Evolutionary conservation across 2,113 vertebrate species (phyloP).

Genomic region (Notechis scutatus): DNA sequence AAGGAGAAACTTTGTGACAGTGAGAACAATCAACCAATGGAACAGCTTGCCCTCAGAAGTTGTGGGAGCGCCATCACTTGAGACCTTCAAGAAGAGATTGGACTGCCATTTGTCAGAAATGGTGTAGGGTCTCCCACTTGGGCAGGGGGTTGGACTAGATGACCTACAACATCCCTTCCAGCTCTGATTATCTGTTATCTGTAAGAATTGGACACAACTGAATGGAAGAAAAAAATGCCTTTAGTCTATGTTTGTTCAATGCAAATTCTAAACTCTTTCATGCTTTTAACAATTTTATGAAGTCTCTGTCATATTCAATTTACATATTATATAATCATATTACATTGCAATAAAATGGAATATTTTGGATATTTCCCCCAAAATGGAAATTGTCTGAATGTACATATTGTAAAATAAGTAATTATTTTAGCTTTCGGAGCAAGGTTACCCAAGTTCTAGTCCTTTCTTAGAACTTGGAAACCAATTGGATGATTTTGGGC

Average conservation of each 20-base stretch:
- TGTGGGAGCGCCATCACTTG: too few relatives aligned
- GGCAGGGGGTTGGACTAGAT: too few relatives aligned
- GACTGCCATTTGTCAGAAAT: too few relatives aligned
- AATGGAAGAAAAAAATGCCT: background rate
- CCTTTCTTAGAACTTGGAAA: background rate
- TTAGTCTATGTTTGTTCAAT: background rate
- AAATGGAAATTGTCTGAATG: background rate
- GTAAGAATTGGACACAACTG: too few relatives aligned
- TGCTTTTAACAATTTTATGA: background rate
- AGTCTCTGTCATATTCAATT: background rate
- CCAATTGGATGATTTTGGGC: background rate
- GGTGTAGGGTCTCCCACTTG: too few relatives aligned
- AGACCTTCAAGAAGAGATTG: too few relatives aligned
- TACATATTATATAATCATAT: background rate
- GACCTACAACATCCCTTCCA: too few relatives aligned
- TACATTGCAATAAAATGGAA: background rate
- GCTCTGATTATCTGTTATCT: too few relatives aligned
- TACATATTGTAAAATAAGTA: background rate
- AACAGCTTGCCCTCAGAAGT: too few relatives aligned
- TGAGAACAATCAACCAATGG: too few relatives aligned
- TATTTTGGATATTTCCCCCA: background rate
- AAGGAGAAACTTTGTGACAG: too few relatives aligned
- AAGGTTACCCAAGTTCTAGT: background rate
- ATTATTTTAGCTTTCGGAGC: background rate
- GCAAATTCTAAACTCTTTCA: background rate